A percentile compares a stretch with the other conserved stretches of the same genome.
phyloP scores from a whole-genome alignment of 2,113 vertebrate species.

The Pycnonotus jocosus region DNA sequence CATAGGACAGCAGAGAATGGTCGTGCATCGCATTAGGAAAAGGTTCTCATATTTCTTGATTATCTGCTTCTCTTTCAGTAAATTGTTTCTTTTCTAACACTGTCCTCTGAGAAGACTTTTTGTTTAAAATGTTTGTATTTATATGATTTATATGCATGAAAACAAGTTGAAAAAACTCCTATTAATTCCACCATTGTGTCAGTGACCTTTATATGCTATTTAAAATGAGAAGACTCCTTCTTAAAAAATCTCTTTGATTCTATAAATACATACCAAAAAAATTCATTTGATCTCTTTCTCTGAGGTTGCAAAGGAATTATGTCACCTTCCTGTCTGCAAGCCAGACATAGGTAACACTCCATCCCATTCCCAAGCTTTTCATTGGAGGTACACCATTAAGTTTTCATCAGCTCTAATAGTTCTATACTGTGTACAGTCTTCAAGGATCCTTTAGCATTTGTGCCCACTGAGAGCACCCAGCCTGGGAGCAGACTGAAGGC shows the following conservation, averaged over 20 bases:
- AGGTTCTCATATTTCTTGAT: neutral
- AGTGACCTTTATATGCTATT: neutral
- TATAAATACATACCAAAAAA: neutral
- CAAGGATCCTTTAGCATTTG: neutral
- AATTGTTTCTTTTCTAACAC: neutral
- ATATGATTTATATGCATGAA: neutral
- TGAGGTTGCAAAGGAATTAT: conserved; percentile 10
- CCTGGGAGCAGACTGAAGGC: neutral
- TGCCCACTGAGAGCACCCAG: neutral
- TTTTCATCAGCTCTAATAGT: neutral
- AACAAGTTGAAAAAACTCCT: neutral
- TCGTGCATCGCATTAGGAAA: neutral
- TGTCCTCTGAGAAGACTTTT: neutral
- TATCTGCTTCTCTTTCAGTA: neutral
- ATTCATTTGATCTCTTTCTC: conserved; percentile 22
- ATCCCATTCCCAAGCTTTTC: neutral
- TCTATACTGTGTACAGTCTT: neutral
- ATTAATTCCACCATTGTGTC: conserved; percentile 31
- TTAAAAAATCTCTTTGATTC: conserved; percentile 39
- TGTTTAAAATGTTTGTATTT: neutral
- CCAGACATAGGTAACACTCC: conserved; percentile 6
- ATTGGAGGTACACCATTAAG: neutral
- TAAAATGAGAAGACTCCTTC: conserved; percentile 4
- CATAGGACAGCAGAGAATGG: neutral
- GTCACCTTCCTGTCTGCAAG: conserved; percentile 34